Conservation (phyloP, 2,797 vertebrate genomes). For the Bryconaethiops microstoma region DNA sequence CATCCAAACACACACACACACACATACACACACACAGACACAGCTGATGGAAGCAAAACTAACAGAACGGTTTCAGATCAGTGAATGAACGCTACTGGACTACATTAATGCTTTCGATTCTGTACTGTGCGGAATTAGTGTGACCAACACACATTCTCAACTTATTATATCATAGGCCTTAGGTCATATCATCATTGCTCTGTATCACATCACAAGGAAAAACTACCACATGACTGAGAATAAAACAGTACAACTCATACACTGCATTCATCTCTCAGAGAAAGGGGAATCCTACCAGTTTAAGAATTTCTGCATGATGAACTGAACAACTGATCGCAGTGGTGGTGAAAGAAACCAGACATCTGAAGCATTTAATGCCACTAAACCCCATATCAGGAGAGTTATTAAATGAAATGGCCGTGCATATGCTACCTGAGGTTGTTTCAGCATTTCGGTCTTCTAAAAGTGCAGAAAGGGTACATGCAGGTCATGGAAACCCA, state of each 20-base stretch:
- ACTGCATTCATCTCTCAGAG: background rate
- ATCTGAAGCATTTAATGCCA: background rate
- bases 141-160: background rate
- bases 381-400: background rate
- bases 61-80: slow-evolving; percentile 1
- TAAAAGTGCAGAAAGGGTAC: background rate
- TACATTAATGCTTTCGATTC: background rate
- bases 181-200: background rate
- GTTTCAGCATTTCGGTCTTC: background rate
- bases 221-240: background rate
- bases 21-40: slow-evolving; percentile 2
- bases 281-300: background rate
- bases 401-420: too few species aligned
- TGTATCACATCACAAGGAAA: background rate
- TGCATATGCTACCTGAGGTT: too few species aligned
- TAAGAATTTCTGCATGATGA: background rate
- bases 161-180: background rate
- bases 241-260: background rate
- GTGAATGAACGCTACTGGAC: background rate
- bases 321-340: too few species aligned
- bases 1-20: slow-evolving; percentile 27
- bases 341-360: background rate
- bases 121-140: background rate
- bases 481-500: too few species aligned
- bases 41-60: slow-evolving; percentile 10